Percentiles rank a stretch among this genome's conserved stretches.
Conservation (phyloP, 2,888 invertebrate species). For the Apotomis betuletana region DNA sequence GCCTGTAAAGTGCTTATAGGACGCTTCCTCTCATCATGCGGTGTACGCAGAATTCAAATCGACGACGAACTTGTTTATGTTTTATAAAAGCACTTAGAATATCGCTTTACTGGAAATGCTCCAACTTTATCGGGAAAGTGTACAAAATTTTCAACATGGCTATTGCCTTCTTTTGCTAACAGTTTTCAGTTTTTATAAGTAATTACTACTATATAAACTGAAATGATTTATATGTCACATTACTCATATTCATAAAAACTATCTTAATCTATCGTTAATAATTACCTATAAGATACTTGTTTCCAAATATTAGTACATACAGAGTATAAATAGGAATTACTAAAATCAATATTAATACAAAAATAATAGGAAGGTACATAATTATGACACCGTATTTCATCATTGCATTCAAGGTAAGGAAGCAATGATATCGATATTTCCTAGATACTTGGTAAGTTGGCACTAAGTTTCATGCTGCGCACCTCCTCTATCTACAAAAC, state of each 20-base stretch:
- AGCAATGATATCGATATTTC: not conserved
- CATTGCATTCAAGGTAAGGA: conserved; percentile 12
- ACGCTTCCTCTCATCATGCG: conserved; percentile 42
- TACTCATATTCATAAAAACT: too few relatives aligned
- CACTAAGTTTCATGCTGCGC: conserved; percentile 17
- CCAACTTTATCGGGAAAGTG: not conserved
- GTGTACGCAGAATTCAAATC: conserved; percentile 4
- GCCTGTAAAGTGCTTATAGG: conserved; percentile 58
- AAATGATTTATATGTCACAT: too few relatives aligned
- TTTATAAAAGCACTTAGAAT: conserved; percentile 12
- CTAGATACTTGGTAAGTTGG: conserved; percentile 3
- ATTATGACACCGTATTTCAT: not conserved
- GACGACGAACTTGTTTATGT: not conserved
- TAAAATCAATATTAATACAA: too few relatives aligned
- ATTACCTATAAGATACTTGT: too few relatives aligned
- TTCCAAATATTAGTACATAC: too few relatives aligned
- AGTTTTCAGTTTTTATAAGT: too few relatives aligned
- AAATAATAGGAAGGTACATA: not conserved
- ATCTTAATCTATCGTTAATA: too few relatives aligned
- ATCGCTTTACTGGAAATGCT: not conserved
- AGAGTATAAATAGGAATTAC: too few relatives aligned
- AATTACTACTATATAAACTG: too few relatives aligned
- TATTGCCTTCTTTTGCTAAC: too few relatives aligned
- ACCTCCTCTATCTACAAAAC: conserved; percentile 20
- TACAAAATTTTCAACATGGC: not conserved